phyloP scores from a whole-genome alignment of 2,888 invertebrate species.

The Cataglyphis altisquamis region DNA sequence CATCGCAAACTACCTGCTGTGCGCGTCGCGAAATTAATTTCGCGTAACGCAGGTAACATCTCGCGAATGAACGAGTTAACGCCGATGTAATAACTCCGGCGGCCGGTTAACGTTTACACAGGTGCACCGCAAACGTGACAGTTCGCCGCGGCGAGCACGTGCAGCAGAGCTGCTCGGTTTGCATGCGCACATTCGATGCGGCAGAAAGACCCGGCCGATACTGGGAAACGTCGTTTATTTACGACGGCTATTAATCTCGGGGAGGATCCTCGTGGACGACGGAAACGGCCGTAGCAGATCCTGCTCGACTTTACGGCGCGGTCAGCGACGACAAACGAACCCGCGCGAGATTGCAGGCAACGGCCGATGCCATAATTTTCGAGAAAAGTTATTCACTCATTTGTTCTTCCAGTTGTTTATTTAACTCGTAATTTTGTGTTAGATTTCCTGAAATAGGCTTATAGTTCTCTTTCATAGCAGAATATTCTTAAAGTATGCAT shows the following conservation, averaged over 20 bases:
- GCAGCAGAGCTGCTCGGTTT: conserved; percentile 45
- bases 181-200: conserved; percentile 45
- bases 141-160: conserved; percentile 1
- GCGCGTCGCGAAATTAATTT: conserved; percentile 65
- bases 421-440: background rate
- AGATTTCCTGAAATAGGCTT: background rate
- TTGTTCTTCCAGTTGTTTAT: conserved; percentile 19
- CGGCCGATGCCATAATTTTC: conserved; percentile 14
- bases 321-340: conserved; percentile 45
- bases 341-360: conserved; percentile 26
- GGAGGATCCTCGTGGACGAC: conserved; percentile 46
- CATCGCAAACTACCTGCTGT: conserved; percentile 45
- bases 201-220: conserved; percentile 33
- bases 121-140: conserved; percentile 69
- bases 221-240: conserved; percentile 60
- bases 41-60: conserved; percentile 67
- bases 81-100: conserved; percentile 68
- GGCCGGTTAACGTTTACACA: conserved; percentile 69
- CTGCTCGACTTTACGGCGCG: conserved; percentile 50
- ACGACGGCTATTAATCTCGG: conserved; percentile 59
- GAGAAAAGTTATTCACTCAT: background rate
- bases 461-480: background rate
- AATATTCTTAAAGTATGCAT: background rate
- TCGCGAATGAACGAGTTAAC: conserved; percentile 70
- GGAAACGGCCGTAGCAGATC: conserved; percentile 52